phyloP scores from a whole-genome alignment of 2,888 invertebrate species.

The Ephialtes manifestator region DNA sequence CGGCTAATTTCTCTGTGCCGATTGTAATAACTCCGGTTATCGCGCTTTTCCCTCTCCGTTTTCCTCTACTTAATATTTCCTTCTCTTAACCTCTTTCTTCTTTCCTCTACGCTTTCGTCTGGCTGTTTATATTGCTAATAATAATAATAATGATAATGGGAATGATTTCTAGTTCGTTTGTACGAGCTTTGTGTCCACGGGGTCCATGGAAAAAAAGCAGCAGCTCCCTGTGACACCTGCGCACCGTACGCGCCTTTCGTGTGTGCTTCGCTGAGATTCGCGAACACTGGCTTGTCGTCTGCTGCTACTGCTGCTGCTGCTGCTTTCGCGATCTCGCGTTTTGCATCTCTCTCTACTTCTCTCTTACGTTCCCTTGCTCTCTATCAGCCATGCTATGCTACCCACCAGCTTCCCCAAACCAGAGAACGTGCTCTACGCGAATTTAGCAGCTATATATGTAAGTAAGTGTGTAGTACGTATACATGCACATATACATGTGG shows the following conservation, averaged over 20 bases:
- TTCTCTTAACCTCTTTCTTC: not conserved
- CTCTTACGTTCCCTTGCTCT: slow-evolving; percentile 3
- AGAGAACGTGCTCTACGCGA: slow-evolving; percentile 79
- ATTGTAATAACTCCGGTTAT: slow-evolving; percentile 40
- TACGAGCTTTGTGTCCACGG: slow-evolving; percentile 29
- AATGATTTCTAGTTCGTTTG: not conserved
- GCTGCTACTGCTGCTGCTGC: slow-evolving; percentile 44
- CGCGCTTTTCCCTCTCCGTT: not conserved
- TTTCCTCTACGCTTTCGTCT: not conserved
- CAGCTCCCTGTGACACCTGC: slow-evolving; percentile 50
- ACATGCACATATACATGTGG: slow-evolving; percentile 9
- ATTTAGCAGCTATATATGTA: slow-evolving; percentile 30
- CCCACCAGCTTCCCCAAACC: slow-evolving; percentile 29
- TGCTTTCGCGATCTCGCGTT: slow-evolving; percentile 48
- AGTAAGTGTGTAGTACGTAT: slow-evolving; percentile 6
- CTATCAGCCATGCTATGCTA: slow-evolving; percentile 85
- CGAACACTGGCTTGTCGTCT: slow-evolving; percentile 67
- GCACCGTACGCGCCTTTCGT: slow-evolving; percentile 56
- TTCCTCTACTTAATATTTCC: not conserved
- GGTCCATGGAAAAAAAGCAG: slow-evolving; percentile 27
- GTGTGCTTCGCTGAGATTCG: slow-evolving; percentile 66
- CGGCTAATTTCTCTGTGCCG: slow-evolving; percentile 51
- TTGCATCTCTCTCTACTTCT: slow-evolving; percentile 41
- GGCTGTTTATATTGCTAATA: slow-evolving; percentile 1
- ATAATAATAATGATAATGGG: slow-evolving; percentile 8